phyloP scores from a whole-genome alignment of 2,888 invertebrate species.

The Beris chalybata region DNA sequence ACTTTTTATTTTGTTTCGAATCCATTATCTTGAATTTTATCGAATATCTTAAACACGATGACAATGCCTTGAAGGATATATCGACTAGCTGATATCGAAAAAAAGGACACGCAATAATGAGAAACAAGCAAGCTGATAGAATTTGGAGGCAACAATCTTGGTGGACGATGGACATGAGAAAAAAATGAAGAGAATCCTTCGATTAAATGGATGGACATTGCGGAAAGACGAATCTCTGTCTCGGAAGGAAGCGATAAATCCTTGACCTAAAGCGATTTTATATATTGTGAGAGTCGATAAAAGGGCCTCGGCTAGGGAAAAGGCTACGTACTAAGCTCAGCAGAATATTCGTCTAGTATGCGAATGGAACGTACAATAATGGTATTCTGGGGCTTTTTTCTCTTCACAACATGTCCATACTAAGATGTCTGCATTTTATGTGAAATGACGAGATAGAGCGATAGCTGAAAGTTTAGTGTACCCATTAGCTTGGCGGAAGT shows the following conservation, averaged over 20 bases:
- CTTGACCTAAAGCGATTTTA: slow-evolving; percentile 33
- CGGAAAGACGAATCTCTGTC: slow-evolving; percentile 25
- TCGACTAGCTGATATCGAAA: slow-evolving; percentile 19
- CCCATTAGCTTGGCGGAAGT: slow-evolving; percentile 22
- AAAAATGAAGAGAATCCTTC: too few species aligned
- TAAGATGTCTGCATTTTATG: not conserved
- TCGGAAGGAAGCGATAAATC: slow-evolving; percentile 35
- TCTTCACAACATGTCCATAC: not conserved
- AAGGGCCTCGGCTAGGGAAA: slow-evolving; percentile 13
- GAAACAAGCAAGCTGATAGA: slow-evolving; percentile 27
- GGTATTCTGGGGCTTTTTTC: slow-evolving; percentile 10
- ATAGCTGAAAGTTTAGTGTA: too few species aligned
- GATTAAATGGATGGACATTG: too few species aligned
- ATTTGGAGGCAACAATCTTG: not conserved
- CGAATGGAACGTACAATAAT: slow-evolving; percentile 1
- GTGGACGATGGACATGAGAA: too few species aligned
- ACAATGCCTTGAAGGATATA: slow-evolving; percentile 9
- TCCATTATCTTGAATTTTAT: too few species aligned
- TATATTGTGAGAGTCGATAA: slow-evolving; percentile 25
- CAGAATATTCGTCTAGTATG: too few species aligned
- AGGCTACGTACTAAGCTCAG: too few species aligned
- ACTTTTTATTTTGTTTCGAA: too few species aligned
- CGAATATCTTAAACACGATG: slow-evolving; percentile 24
- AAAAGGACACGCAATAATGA: slow-evolving; percentile 21
- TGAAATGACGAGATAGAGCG: not conserved